Conservation (phyloP, 2,113 vertebrate genomes). For the rabbit (Oryctolagus cuniculus) region mOryCun1.1 NC_091449.1:43804001-43804500, state of each 20-base stretch:
- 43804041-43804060: slow-evolving; percentile 11
- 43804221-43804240: slow-evolving; percentile 47
- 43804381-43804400: not conserved
- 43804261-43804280: slow-evolving; percentile 60
- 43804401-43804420: not conserved
- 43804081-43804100: slow-evolving; percentile 53
- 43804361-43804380: not conserved
- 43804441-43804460: not conserved
- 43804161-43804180: slow-evolving; percentile 77
- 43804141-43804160: slow-evolving; percentile 75
- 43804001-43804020: slow-evolving; percentile 49
- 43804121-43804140: slow-evolving; percentile 49
- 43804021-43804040: slow-evolving; percentile 60
- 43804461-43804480: not conserved
- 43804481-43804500: not conserved
- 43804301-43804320: slow-evolving; percentile 20
- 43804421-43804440: not conserved
- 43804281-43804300: not conserved
- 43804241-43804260: slow-evolving; percentile 60
- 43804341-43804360: not conserved
- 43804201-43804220: slow-evolving; percentile 68
- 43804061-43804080: slow-evolving; percentile 58
- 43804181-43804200: slow-evolving; percentile 61
- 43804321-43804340: not conserved
- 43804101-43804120: slow-evolving; percentile 65